Base-by-base conservation (phyloP, 2,113 vertebrate genomes). In the Tringa solitaria region DNA sequence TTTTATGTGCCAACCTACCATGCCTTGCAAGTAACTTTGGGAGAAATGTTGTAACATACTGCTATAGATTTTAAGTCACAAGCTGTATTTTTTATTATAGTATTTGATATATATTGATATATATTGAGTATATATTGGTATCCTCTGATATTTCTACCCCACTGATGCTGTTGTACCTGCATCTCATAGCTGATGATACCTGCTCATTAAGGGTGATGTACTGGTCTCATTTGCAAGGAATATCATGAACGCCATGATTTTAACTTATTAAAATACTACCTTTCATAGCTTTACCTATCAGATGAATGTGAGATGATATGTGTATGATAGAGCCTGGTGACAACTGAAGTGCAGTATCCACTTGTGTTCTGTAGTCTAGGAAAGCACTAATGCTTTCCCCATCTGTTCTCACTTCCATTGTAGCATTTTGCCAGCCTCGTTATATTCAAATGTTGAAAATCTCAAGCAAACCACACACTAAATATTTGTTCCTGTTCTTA, bases 401-500 rank as follows among this genome's bases (percentile, higher is more conserved):
- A 41, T 93, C 69, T 90, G 32, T 77, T 94, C 37, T 91, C 41
- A 54, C 37, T 61, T 73, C 35, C n/a, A 46, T n/a, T 94, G 74
- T 33, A 80, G 82, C 2, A 3, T 57, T 96, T 91, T 91, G 70
- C 45, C 54, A 85, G 32, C 46, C 45, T 30, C 37, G 22, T 41
- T 80, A 54, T 59, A 80, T 30, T 63, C 30, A 91, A 94, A 93
- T 61, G 12, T 54, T 88, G 82, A 80, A 56, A 67, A 48, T 80
- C 54, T 77, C 32, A 61, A 85, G 67, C 15, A 79, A 82, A 91
- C 73, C 32, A 53, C 26, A 27, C 63, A 33, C 50, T 90, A 41
- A 90, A 70, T 85, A 54, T 95, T 95, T 84, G n/a, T 39, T 76
- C 54, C n/a, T 67, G 9, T 80, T 81, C 70, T 96, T 94, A 92